Evolutionary conservation across 2,113 vertebrate species (phyloP), one percentile per base, ranked within the genome.

Genomic region (Phasianus colchicus): DNA sequence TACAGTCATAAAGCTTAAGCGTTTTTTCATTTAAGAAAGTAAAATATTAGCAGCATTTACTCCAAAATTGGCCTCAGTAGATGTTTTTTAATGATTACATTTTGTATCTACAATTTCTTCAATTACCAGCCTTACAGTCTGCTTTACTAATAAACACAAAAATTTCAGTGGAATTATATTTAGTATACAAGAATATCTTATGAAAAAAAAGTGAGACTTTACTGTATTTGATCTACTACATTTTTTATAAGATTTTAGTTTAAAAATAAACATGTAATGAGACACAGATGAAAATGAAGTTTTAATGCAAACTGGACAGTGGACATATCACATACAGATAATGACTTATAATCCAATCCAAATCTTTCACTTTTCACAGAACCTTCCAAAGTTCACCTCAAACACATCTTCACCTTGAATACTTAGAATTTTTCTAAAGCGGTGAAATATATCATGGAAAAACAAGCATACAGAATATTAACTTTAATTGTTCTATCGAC

Each of bases 1-100:
- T 4, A 82, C 9, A 34, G 32, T 70, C 75, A 93, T 89, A 96
- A 97, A 96, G 70, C 17, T 61, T 43, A 88, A 70, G 52, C 40
- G 70, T 93, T 80, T 74, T 93, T 94, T 94, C 52, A 88, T 65
- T 93, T 87, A 94, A 94, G 89, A 82, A 82, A 40, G 25, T 88
- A 96, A 96, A 95, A 65, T 88, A 80, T 52, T 82, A 91, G 21
- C 66, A 83, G 43, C n/a, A 42, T 89, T 94, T 95, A 91, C 57
- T 71, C 69, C 54, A 84, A 32, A 82, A 73, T 16, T 91, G 88
- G 34, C 72, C 36, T 79, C 86, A 57, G 85, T 18, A 74, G 73
- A 93, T 36, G 13, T 30, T 88, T 94, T 50, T 83, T 74, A 87
- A 82, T 65, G 7, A 90, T 76, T 74, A 73, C n/a, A 22, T 73